phyloP scores from a whole-genome alignment of 2,797 vertebrate genomes.

The Propithecus perrieri region DNA sequence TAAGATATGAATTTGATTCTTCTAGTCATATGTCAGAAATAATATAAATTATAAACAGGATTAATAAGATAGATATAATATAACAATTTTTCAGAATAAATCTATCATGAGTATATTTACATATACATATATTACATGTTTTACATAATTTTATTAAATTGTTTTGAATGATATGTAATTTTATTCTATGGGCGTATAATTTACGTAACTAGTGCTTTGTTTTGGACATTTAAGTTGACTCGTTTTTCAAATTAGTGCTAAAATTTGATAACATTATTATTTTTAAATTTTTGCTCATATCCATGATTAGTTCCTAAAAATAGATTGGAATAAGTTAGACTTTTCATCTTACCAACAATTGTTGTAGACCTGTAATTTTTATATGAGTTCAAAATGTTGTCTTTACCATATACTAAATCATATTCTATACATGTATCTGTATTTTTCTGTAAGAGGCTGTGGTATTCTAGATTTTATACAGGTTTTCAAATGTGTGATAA shows the following conservation, averaged over 20 bases:
- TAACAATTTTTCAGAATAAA: not conserved
- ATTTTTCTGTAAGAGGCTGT: not conserved
- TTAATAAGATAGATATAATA: not conserved
- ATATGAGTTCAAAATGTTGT: not conserved
- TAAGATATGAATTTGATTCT: not conserved
- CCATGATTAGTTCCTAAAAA: slow-evolving; percentile 20
- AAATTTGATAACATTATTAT: not conserved
- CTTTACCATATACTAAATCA: not conserved
- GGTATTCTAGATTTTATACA: not conserved
- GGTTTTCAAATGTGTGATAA: not conserved
- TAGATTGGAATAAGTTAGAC: not conserved
- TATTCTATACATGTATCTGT: not conserved
- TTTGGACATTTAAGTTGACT: not conserved
- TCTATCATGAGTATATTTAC: not conserved
- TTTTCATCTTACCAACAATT: not conserved
- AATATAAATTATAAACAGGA: not conserved
- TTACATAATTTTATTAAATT: not conserved
- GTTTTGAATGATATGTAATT: not conserved
- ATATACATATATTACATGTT: not conserved
- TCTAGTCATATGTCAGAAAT: not conserved
- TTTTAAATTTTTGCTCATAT: not conserved
- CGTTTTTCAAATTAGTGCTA: not conserved
- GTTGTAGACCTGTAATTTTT: not conserved
- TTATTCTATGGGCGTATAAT: not conserved
- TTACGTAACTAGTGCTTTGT: not conserved